Evolutionary conservation across 2,113 vertebrate species (phyloP).

Genomic region (Puntigrus tetrazona): DNA sequence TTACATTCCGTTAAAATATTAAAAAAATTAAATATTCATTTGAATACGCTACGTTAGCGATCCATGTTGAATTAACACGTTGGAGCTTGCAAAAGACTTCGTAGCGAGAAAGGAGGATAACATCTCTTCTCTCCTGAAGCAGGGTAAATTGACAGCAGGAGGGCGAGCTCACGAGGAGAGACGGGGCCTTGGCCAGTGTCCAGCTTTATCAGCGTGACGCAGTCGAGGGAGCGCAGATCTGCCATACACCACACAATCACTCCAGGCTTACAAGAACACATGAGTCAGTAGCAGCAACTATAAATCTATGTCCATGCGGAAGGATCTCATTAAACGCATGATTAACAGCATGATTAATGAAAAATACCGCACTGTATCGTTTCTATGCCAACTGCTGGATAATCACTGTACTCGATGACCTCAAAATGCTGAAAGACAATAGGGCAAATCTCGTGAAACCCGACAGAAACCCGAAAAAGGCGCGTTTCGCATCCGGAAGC

Average conservation of each 20-base stretch:
- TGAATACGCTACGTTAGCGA: not conserved
- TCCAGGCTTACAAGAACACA: not conserved
- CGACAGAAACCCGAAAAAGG: not conserved
- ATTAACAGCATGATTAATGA: conserved; percentile 32
- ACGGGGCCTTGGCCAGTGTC: conserved; percentile 37
- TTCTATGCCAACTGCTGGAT: not conserved
- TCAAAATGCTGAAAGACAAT: not conserved
- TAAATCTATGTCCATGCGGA: not conserved
- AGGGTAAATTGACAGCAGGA: not conserved
- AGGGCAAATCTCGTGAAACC: not conserved
- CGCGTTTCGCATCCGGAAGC: not conserved
- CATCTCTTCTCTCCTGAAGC: not conserved
- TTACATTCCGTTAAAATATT: not conserved
- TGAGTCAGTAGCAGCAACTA: conserved; percentile 6
- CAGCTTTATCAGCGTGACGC: conserved; percentile 26
- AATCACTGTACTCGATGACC: conserved; percentile 19
- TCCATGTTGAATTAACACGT: not conserved
- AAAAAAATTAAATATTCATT: not conserved
- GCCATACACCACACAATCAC: not conserved
- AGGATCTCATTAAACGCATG: conserved; percentile 28
- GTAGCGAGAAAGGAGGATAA: not conserved
- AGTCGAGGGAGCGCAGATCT: not conserved
- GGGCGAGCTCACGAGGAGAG: not conserved
- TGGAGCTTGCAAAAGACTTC: not conserved
- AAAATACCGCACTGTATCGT: not conserved